phyloP scores from a whole-genome alignment of 2,113 vertebrate genomes.

The Urocitellus parryii region DNA sequence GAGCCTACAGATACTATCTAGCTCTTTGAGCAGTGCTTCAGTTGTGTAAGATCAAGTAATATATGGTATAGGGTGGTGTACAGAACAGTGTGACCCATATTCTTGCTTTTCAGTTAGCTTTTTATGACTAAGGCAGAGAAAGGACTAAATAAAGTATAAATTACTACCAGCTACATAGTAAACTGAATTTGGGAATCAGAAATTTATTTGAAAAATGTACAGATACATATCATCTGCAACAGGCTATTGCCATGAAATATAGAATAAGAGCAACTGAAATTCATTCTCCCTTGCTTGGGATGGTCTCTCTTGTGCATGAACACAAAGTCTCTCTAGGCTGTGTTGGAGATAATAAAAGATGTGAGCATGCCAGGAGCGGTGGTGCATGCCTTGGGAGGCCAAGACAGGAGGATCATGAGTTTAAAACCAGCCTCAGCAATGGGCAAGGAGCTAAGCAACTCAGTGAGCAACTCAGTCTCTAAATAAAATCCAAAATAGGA shows the following conservation, averaged over 20 bases:
- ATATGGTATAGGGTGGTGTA: not conserved
- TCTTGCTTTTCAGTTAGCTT: conserved; percentile 36
- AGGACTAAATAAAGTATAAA: conserved; percentile 42
- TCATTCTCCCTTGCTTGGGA: not conserved
- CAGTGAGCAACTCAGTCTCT: too few relatives aligned
- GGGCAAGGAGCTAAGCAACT: too few relatives aligned
- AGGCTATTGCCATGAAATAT: not conserved
- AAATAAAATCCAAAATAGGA: too few relatives aligned
- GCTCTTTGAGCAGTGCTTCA: not conserved
- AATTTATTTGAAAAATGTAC: not conserved
- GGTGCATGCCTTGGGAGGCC: too few relatives aligned
- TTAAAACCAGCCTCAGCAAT: too few relatives aligned
- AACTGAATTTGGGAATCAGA: conserved; percentile 17
- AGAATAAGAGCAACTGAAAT: not conserved
- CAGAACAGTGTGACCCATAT: conserved; percentile 1
- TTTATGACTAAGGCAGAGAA: not conserved
- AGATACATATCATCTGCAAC: not conserved
- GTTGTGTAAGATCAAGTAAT: not conserved
- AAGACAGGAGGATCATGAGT: too few relatives aligned
- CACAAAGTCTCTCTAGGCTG: not conserved
- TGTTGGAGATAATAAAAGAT: not conserved
- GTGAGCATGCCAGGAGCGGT: not conserved
- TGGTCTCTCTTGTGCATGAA: not conserved
- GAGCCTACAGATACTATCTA: not conserved
- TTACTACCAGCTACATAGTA: not conserved